Evolutionary conservation across 2,113 vertebrate species (phyloP).

Genomic region (Pungitius pungitius): DNA sequence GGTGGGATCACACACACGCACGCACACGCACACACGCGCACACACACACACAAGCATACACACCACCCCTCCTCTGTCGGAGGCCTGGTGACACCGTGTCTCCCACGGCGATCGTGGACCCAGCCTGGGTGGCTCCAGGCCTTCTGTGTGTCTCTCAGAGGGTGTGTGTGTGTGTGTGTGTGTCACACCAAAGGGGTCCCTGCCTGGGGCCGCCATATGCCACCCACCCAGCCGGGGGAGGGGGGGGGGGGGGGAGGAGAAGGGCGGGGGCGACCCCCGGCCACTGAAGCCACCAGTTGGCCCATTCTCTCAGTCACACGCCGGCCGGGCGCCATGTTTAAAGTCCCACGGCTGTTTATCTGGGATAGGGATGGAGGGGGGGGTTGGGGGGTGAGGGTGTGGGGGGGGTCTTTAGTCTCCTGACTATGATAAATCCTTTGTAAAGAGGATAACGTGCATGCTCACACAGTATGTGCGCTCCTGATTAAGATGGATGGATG

Average conservation of each 20-base stretch:
- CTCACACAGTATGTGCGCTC: conserved; percentile 7
- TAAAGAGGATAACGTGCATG: conserved; percentile 28
- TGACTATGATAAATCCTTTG: conserved; percentile 32
- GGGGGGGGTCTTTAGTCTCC: conserved; percentile 21
- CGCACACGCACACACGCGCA: conserved; percentile 60
- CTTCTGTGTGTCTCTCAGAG: conserved; percentile 69
- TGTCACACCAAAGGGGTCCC: conserved; percentile 74
- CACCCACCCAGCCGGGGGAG: conserved; percentile 72
- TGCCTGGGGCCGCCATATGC: conserved; percentile 80
- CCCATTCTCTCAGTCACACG: conserved; percentile 79
- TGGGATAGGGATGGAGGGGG: conserved; percentile 57
- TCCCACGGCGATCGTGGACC: conserved; percentile 75
- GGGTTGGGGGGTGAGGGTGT: conserved; percentile 23
- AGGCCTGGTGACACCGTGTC: conserved; percentile 80
- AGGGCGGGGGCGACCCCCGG: conserved; percentile 68
- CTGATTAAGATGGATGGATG: conserved; percentile 1
- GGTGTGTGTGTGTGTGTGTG: conserved; percentile 47
- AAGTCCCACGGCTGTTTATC: conserved; percentile 76
- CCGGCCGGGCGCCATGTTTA: conserved; percentile 77
- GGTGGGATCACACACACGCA: conserved; percentile 70
- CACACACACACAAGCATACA: conserved; percentile 63
- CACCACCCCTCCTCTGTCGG: conserved; percentile 68
- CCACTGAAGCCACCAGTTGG: conserved; percentile 78
- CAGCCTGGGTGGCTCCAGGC: conserved; percentile 81
- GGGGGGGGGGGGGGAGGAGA: conserved; percentile 60